Conservation (phyloP, 1,140 invertebrate genomes). For the Chlorops oryzae region DNA sequence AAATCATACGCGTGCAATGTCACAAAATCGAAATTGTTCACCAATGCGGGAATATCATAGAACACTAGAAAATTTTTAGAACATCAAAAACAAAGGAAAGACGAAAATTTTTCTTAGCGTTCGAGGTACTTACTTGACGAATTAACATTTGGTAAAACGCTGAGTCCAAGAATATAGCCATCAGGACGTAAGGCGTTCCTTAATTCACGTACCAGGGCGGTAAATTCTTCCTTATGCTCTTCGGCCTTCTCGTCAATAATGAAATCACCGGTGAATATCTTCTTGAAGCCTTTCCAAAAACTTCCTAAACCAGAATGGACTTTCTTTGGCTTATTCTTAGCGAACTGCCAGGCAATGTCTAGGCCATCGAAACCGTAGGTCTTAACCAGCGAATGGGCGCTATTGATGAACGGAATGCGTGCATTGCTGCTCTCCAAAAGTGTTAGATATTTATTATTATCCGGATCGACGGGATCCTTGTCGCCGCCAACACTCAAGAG, state of each 20-base stretch:
- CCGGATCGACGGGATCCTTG: constrained; percentile 56
- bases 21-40: constrained; percentile 70
- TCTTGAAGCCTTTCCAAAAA: constrained; percentile 68
- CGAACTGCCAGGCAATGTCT: constrained; percentile 81
- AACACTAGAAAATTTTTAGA: constrained; percentile 62
- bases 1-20: constrained; percentile 76
- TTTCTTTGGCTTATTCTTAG: constrained; percentile 69
- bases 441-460: constrained; percentile 40
- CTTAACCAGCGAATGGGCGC: constrained; percentile 60
- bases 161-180: constrained; percentile 59
- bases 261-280: constrained; percentile 62
- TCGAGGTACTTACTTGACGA: constrained; percentile 55
- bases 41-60: constrained; percentile 67
- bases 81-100: constrained; percentile 15
- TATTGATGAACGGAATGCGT: constrained; percentile 68
- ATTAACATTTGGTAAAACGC: constrained; percentile 72
- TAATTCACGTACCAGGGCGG: constrained; percentile 64
- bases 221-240: constrained; percentile 72
- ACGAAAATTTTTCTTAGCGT: no score
- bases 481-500: constrained; percentile 70
- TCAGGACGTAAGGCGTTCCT: constrained; percentile 62
- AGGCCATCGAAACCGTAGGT: constrained; percentile 82
- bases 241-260: constrained; percentile 67
- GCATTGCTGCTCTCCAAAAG: constrained; percentile 63
- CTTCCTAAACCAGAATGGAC: constrained; percentile 60